Percentiles rank a stretch among this genome's conserved stretches.
phyloP scores from a whole-genome alignment of 2,888 invertebrate genomes.

The Phyllotreta striolata region DNA sequence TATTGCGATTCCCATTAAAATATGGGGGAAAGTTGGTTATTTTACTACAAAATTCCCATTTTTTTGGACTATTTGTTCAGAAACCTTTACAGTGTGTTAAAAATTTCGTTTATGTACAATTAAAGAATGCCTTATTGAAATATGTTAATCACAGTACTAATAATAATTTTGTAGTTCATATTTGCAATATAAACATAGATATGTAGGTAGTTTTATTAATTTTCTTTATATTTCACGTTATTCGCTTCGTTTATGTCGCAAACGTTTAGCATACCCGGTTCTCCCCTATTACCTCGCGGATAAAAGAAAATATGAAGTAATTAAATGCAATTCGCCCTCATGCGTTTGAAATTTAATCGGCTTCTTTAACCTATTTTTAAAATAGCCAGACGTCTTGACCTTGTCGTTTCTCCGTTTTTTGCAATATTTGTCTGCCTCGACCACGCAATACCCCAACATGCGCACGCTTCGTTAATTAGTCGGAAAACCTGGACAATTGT shows the following conservation, averaged over 20 bases:
- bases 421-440: not conserved
- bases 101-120: too few relatives aligned
- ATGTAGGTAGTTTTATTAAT: too few relatives aligned
- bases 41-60: not conserved
- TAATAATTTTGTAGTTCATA: too few relatives aligned
- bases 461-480: too few relatives aligned
- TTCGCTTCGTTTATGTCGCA: too few relatives aligned
- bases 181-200: too few relatives aligned
- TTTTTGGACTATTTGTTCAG: too few relatives aligned
- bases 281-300: slow-evolving; percentile 1
- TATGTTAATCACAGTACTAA: too few relatives aligned
- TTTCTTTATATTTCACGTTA: too few relatives aligned
- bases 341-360: slow-evolving; percentile 25
- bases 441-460: not conserved
- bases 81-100: too few relatives aligned
- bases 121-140: too few relatives aligned
- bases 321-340: slow-evolving; percentile 27
- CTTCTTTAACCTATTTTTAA: slow-evolving; percentile 36
- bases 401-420: slow-evolving; percentile 15
- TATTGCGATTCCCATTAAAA: not conserved
- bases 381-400: slow-evolving; percentile 27
- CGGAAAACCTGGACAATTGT: too few relatives aligned
- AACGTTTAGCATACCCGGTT: not conserved
- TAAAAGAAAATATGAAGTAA: slow-evolving; percentile 2
- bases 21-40: slow-evolving; percentile 4